A percentile compares a stretch with the other conserved stretches of the same genome.
phyloP scores from a whole-genome alignment of 2,113 vertebrate genomes.

The Ophiodon elongatus region DNA sequence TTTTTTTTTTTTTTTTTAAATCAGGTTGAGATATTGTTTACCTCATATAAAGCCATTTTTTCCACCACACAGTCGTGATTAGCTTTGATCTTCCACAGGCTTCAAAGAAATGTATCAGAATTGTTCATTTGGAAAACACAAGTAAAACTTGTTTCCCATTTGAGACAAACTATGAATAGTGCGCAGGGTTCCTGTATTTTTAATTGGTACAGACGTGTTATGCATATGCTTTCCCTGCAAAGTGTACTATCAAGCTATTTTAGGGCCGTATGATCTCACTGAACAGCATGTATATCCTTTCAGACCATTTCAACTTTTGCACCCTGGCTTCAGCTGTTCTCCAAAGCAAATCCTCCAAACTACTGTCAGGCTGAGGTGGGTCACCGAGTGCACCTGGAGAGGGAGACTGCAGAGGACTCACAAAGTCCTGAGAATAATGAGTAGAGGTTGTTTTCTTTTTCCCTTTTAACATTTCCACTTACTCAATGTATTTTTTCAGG shows the following conservation, averaged over 20 bases:
- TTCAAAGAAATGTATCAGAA: constrained; percentile 56
- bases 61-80: constrained; percentile 32
- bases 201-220: constrained; percentile 20
- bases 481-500: constrained; percentile 6
- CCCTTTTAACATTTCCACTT: constrained; percentile 4
- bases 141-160: constrained; percentile 47
- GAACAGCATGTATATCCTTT: constrained; percentile 11
- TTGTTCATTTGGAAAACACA: constrained; percentile 60
- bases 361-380: constrained; percentile 43
- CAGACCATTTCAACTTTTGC: constrained; percentile 31
- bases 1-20: constrained; percentile 59
- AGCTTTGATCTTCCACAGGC: constrained; percentile 67
- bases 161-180: constrained; percentile 33
- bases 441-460: neutral
- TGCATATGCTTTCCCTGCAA: constrained; percentile 14
- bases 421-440: neutral
- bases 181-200: neutral
- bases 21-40: constrained; percentile 62
- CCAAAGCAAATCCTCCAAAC: constrained; percentile 18
- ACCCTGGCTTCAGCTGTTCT: constrained; percentile 17
- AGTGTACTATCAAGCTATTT: constrained; percentile 26
- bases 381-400: constrained; percentile 36
- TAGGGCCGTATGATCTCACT: neutral
- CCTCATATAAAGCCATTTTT: constrained; percentile 29
- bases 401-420: constrained; percentile 4